Conservation (phyloP, 2,113 vertebrate species). For the Hepsetus odoe region DNA sequence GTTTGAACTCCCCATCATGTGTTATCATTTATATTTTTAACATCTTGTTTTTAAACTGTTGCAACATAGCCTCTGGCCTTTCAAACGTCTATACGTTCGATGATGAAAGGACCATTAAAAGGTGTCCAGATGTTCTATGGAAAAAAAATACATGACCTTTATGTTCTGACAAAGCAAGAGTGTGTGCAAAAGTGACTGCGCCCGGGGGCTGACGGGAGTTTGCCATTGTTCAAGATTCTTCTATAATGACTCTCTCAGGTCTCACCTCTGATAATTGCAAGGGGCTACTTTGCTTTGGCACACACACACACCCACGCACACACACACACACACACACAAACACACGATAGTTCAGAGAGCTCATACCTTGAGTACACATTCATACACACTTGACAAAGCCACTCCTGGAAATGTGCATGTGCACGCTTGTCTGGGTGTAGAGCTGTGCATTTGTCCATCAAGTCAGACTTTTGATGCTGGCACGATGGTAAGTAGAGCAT, state of each 20-base stretch:
- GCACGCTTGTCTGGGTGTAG: background rate
- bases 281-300: constrained; percentile 40
- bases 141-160: background rate
- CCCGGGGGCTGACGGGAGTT: constrained; percentile 32
- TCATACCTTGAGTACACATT: background rate
- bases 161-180: background rate
- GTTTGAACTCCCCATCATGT: no score
- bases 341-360: background rate
- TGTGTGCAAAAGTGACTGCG: constrained; percentile 26
- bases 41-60: no score
- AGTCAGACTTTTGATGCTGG: background rate
- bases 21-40: no score
- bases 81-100: no score
- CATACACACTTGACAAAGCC: constrained; percentile 1
- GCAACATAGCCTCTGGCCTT: no score
- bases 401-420: background rate
- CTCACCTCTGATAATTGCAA: constrained; percentile 46
- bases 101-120: no score
- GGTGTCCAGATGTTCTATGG: no score
- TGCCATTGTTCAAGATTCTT: constrained; percentile 54
- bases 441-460: background rate
- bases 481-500: background rate
- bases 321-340: background rate
- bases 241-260: constrained; percentile 39
- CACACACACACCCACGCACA: constrained; percentile 21